Conservation (phyloP, 2,888 invertebrate genomes). For the Omphaloscelis lunosa region DNA sequence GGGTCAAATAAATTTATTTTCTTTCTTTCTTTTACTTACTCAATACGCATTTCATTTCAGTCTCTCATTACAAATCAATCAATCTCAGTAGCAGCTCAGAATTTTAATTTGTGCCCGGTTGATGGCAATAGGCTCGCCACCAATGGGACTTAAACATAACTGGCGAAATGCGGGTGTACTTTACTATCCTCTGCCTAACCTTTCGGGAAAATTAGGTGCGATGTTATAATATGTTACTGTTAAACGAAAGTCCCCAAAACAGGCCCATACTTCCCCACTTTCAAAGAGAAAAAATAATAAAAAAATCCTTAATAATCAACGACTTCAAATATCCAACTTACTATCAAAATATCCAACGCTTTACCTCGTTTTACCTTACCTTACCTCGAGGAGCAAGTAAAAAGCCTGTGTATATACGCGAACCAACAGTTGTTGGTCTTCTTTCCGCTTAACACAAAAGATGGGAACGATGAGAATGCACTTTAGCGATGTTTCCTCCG, state of each 20-base stretch:
- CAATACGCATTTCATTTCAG: no score
- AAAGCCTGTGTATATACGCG: slow-evolving; percentile 59
- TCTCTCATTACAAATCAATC: no score
- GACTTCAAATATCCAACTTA: not conserved
- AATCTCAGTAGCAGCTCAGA: no score
- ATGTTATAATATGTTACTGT: not conserved
- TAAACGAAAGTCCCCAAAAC: not conserved
- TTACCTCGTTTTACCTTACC: slow-evolving; percentile 21
- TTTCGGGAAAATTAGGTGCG: not conserved
- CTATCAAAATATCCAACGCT: slow-evolving; percentile 15
- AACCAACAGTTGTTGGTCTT: slow-evolving; percentile 67
- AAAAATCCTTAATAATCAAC: not conserved
- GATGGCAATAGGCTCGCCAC: not conserved
- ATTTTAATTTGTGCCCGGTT: not conserved
- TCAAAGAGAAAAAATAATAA: not conserved
- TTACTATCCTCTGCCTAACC: not conserved
- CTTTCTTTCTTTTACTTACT: no score
- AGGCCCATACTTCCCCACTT: not conserved
- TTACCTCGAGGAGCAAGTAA: slow-evolving; percentile 36
- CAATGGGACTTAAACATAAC: not conserved
- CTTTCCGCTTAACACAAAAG: slow-evolving; percentile 70
- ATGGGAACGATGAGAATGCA: slow-evolving; percentile 71
- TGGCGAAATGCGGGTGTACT: not conserved
- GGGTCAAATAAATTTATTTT: no score
- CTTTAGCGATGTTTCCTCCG: slow-evolving; percentile 69